Evolutionary conservation across 2,113 vertebrate species (phyloP).

Genomic region (Chlamydotis undulata): DNA sequence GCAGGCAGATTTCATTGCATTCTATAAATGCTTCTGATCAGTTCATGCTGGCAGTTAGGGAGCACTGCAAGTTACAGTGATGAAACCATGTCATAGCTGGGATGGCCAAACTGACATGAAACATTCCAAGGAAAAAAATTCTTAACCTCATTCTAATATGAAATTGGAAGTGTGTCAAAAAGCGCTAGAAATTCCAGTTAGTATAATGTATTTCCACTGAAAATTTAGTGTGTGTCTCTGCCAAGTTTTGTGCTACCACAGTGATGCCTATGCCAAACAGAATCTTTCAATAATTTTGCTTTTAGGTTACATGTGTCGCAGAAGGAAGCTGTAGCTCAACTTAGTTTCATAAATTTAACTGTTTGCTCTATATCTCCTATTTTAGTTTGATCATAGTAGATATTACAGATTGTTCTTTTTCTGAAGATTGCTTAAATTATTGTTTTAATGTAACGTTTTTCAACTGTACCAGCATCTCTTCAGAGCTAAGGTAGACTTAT

Average conservation of each 20-base stretch:
- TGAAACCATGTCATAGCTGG: neutral
- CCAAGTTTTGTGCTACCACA: neutral
- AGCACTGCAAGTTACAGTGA: neutral
- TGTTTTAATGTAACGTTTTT: neutral
- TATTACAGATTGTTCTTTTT: neutral
- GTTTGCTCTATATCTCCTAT: neutral
- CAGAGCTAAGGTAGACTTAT: neutral
- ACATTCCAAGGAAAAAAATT: neutral
- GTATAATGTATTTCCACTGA: neutral
- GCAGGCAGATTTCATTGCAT: neutral
- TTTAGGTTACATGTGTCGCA: neutral
- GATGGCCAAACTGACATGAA: neutral
- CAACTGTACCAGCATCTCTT: neutral
- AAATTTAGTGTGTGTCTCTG: neutral
- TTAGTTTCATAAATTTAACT: neutral
- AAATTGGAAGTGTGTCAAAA: neutral
- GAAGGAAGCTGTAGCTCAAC: neutral
- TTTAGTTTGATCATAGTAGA: neutral
- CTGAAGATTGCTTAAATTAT: neutral
- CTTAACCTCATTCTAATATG: neutral
- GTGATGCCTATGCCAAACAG: neutral
- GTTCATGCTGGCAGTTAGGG: neutral
- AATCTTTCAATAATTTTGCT: neutral
- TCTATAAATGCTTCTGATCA: neutral
- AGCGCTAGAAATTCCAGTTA: neutral